These are phyloP conservation scores for Paedocypris micromegethes DNA, from an alignment of 2,797 vertebrate species.

Conservation along the genomic window DNA sequence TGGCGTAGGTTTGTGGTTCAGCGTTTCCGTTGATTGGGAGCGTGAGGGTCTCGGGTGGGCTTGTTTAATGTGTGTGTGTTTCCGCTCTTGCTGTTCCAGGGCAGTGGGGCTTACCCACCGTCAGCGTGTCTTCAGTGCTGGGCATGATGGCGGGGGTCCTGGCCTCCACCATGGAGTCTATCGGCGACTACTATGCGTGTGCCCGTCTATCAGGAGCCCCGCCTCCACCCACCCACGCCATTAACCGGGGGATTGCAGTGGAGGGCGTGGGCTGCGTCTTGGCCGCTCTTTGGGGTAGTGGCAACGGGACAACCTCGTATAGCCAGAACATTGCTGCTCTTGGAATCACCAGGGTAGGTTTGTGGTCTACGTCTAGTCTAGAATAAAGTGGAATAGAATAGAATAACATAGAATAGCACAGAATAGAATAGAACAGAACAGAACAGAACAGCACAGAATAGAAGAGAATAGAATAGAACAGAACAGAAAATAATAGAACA, in stretches of 20 bases:
- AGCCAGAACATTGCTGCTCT: constrained; percentile 78
- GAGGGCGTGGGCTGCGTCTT: constrained; percentile 76
- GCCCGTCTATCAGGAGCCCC: constrained; percentile 73
- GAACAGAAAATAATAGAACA: too few relatives aligned
- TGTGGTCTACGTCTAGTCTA: not conserved
- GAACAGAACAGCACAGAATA: too few relatives aligned
- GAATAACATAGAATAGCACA: too few relatives aligned
- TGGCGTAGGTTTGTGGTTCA: too few relatives aligned
- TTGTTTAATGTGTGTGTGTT: too few relatives aligned
- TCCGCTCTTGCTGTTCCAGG: constrained; percentile 50
- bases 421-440: too few relatives aligned
- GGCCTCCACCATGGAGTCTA: constrained; percentile 76
- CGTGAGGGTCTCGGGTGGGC: too few relatives aligned
- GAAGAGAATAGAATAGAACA: too few relatives aligned
- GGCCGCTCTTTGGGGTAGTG: constrained; percentile 74
- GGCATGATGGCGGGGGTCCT: constrained; percentile 75
- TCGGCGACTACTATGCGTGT: constrained; percentile 76
- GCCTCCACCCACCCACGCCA: constrained; percentile 71
- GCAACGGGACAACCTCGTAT: constrained; percentile 77
- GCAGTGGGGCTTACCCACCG: constrained; percentile 75
- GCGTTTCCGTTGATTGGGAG: too few relatives aligned
- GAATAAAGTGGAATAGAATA: too few relatives aligned
- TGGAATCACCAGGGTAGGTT: constrained; percentile 73
- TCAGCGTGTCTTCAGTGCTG: constrained; percentile 71
- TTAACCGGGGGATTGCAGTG: constrained; percentile 74